Evolutionary conservation across 2,797 vertebrate species (phyloP).

Genomic region (Atherinosoma microstoma): DNA sequence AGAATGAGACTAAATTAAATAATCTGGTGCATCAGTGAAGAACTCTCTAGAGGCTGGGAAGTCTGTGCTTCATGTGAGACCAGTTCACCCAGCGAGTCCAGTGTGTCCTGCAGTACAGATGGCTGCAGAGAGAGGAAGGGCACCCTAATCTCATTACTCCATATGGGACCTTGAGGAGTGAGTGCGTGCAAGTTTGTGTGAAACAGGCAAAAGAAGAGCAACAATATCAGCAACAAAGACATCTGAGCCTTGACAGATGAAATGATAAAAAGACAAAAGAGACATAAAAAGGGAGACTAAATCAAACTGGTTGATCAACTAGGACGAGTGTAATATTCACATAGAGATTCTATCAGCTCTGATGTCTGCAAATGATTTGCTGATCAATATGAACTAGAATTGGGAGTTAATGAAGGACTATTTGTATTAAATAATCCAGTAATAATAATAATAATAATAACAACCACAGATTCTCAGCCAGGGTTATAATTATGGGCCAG

Average conservation of each 20-base stretch:
- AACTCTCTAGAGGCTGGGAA: not conserved
- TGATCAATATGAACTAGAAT: not conserved
- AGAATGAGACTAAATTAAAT: not conserved
- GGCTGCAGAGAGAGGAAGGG: slow-evolving; percentile 57
- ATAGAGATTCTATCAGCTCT: not conserved
- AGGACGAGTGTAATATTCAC: slow-evolving; percentile 1
- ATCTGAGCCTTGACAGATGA: slow-evolving; percentile 1
- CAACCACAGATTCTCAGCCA: not conserved
- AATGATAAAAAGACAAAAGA: slow-evolving; percentile 15
- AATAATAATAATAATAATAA: not conserved
- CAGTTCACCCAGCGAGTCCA: slow-evolving; percentile 43
- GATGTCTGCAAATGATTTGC: not conserved
- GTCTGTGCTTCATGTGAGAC: slow-evolving; percentile 1
- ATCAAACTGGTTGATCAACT: not conserved
- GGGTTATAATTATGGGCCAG: not conserved
- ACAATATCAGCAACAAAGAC: not conserved
- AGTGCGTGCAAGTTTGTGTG: not conserved
- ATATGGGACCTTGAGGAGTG: slow-evolving; percentile 21
- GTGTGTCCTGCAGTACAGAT: slow-evolving; percentile 62
- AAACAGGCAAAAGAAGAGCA: not conserved
- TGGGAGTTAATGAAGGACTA: not conserved
- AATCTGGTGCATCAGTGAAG: not conserved
- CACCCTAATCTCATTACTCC: slow-evolving; percentile 69
- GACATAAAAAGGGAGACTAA: not conserved
- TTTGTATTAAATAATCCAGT: too few relatives aligned